These are phyloP conservation scores for Chrysina gloriosa DNA, from an alignment of 2,888 invertebrate species.

Conservation along the genomic window DNA sequence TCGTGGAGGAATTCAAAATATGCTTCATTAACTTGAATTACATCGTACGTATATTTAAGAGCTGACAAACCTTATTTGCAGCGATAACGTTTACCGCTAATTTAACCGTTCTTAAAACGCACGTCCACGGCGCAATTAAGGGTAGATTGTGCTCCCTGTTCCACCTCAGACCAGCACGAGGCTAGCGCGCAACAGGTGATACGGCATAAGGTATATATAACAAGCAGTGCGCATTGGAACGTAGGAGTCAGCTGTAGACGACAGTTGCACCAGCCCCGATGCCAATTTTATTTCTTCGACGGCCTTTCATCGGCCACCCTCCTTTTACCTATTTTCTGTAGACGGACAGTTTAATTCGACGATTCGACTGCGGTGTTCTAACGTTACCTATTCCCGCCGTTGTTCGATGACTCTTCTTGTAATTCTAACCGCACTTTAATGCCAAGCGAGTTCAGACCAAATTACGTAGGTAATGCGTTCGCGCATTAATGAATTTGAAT, in stretches of 20 bases:
- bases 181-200: slow-evolving; percentile 24
- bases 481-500: slow-evolving; percentile 22
- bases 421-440: slow-evolving; percentile 21
- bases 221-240: slow-evolving; percentile 1
- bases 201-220: slow-evolving; percentile 32
- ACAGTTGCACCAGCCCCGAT: slow-evolving; percentile 36
- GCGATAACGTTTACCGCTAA: not conserved
- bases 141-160: slow-evolving; percentile 12
- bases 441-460: slow-evolving; percentile 10
- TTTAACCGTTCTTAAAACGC: not conserved
- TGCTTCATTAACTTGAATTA: not conserved
- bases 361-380: too few species aligned
- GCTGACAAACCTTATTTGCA: not conserved
- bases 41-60: too few species aligned
- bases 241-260: slow-evolving; percentile 40
- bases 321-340: not conserved
- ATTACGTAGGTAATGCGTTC: slow-evolving; percentile 26
- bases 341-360: too few species aligned
- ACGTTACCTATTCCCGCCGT: not conserved
- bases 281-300: slow-evolving; percentile 28
- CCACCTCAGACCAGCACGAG: slow-evolving; percentile 33
- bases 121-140: slow-evolving; percentile 17
- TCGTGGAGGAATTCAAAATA: too few species aligned
- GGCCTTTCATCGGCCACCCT: not conserved
- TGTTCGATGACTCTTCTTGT: not conserved